Evolutionary conservation across 2,888 invertebrate species (phyloP).

Genomic region (Diabrotica balteata): DNA sequence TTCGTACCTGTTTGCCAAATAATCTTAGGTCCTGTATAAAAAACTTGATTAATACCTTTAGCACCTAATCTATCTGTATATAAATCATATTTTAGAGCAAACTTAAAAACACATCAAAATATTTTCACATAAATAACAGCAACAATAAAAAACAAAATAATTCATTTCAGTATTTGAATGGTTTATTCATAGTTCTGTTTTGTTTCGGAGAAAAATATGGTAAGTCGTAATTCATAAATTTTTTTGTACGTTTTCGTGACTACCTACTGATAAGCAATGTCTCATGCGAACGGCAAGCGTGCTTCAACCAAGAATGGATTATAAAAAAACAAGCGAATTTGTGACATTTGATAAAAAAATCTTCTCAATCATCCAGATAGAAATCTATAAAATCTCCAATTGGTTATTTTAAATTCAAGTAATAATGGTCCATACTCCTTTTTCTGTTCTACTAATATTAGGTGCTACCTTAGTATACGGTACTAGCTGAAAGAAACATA

Average conservation of each 20-base stretch:
- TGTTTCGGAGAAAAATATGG: not conserved
- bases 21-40: too few relatives aligned
- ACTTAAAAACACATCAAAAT: too few relatives aligned
- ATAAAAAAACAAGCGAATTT: slow-evolving; percentile 35
- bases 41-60: too few relatives aligned
- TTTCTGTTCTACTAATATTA: not conserved
- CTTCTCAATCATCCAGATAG: slow-evolving; percentile 29
- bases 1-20: too few relatives aligned
- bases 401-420: not conserved
- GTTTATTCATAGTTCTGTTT: not conserved
- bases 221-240: not conserved
- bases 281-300: slow-evolving; percentile 39
- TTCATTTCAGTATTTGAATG: not conserved
- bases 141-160: not conserved
- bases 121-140: too few relatives aligned
- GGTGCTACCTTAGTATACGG: too few relatives aligned
- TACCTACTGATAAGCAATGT: slow-evolving; percentile 23
- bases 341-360: slow-evolving; percentile 34
- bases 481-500: not conserved
- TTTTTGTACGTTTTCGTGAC: slow-evolving; percentile 4
- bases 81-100: too few relatives aligned
- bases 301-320: slow-evolving; percentile 36
- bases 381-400: slow-evolving; percentile 28
- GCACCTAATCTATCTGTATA: too few relatives aligned
- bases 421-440: slow-evolving; percentile 19